Evolutionary conservation across 2,888 invertebrate genomes (phyloP).

Genomic region (Parnassius mnemosyne): DNA sequence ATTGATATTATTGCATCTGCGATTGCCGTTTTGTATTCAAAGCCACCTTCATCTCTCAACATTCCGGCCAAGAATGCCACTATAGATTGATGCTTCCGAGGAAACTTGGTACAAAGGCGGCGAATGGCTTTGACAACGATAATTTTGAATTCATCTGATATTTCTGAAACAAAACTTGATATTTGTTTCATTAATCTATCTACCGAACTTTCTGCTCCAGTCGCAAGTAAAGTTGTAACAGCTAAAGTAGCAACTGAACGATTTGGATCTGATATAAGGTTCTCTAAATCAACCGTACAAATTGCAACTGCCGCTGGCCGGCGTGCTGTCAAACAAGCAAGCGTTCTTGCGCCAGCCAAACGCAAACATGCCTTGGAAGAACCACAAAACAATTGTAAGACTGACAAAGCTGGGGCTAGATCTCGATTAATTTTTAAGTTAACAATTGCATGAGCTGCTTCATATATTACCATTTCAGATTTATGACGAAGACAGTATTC

Average conservation of each 20-base stretch:
- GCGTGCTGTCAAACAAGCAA: slow-evolving; percentile 97
- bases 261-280: slow-evolving; percentile 98
- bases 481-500: slow-evolving; percentile 97
- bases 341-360: slow-evolving; percentile 98
- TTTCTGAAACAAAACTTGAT: slow-evolving; percentile 98
- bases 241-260: slow-evolving; percentile 98
- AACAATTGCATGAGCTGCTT: slow-evolving; percentile 98
- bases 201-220: slow-evolving; percentile 98
- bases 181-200: slow-evolving; percentile 99
- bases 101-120: slow-evolving; percentile 96
- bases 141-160: slow-evolving; percentile 99
- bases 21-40: slow-evolving; percentile 98
- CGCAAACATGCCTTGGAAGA: slow-evolving; percentile 97
- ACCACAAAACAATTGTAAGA: slow-evolving; percentile 98
- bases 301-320: slow-evolving; percentile 98
- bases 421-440: slow-evolving; percentile 93
- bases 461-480: slow-evolving; percentile 99
- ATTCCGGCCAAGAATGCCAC: slow-evolving; percentile 98
- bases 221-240: slow-evolving; percentile 98
- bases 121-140: slow-evolving; percentile 97
- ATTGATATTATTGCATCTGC: slow-evolving; percentile 98
- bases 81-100: slow-evolving; percentile 96
- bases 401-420: slow-evolving; percentile 96
- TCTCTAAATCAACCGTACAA: slow-evolving; percentile 98
- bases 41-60: slow-evolving; percentile 97